Conservation (phyloP, 2,888 invertebrate species). For the Polydrusus pterygomalis region DNA sequence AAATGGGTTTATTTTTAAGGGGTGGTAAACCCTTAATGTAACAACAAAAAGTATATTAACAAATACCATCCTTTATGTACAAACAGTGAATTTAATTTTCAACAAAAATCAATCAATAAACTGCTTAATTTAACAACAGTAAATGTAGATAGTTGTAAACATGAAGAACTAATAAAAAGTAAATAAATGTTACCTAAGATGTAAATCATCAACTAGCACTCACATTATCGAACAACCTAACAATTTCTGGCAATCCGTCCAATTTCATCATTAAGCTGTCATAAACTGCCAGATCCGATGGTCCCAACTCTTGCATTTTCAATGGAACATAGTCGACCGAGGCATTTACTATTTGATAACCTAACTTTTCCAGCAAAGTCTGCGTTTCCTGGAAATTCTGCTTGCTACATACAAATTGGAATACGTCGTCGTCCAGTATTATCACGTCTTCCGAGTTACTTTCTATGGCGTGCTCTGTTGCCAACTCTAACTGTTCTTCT, state of each 20-base stretch:
- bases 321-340: slow-evolving; percentile 74
- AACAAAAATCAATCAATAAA: too few relatives aligned
- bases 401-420: slow-evolving; percentile 77
- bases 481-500: slow-evolving; percentile 74
- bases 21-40: too few relatives aligned
- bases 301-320: slow-evolving; percentile 71
- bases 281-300: slow-evolving; percentile 72
- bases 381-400: slow-evolving; percentile 72
- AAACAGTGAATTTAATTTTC: too few relatives aligned
- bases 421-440: slow-evolving; percentile 69
- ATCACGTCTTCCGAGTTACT: slow-evolving; percentile 81
- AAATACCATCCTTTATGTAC: too few relatives aligned
- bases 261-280: slow-evolving; percentile 74
- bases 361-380: slow-evolving; percentile 71
- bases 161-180: too few relatives aligned
- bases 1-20: too few relatives aligned
- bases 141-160: too few relatives aligned
- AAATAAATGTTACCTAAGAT: too few relatives aligned
- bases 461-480: slow-evolving; percentile 80
- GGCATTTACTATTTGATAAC: slow-evolving; percentile 73
- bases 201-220: slow-evolving; percentile 53
- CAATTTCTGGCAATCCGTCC: slow-evolving; percentile 75
- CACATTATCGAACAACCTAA: slow-evolving; percentile 77
- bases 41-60: too few relatives aligned
- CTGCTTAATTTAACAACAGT: too few relatives aligned